A percentile compares a stretch with the other conserved stretches of the same genome.
These are phyloP conservation scores for Tetrax tetrax DNA, from an alignment of 2,113 vertebrate genomes.

Conservation along the genomic window DNA sequence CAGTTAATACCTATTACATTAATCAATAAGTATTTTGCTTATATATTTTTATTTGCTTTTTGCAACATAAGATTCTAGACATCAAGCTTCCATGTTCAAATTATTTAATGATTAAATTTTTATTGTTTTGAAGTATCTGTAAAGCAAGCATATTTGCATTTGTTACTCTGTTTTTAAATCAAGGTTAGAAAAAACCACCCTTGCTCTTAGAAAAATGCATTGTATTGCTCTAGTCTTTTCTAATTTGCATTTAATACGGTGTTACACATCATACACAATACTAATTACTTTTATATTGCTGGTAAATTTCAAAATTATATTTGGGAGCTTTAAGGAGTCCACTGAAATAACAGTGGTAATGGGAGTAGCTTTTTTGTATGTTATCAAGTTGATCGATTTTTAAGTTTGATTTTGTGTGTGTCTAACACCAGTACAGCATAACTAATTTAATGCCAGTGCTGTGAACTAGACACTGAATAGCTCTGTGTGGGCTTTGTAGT, in stretches of 20 bases:
- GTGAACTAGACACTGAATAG: slow-evolving; percentile 96
- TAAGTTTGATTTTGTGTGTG: slow-evolving; percentile 77
- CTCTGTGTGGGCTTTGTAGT: slow-evolving; percentile 91
- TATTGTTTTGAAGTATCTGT: neutral
- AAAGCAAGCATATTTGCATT: slow-evolving; percentile 15
- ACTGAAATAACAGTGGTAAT: slow-evolving; percentile 55
- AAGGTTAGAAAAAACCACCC: neutral
- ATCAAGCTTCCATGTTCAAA: neutral
- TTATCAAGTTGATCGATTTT: slow-evolving; percentile 84
- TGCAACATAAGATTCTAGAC: neutral
- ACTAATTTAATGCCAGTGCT: slow-evolving; percentile 95
- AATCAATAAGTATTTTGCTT: neutral
- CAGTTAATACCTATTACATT: neutral
- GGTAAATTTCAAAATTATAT: slow-evolving; percentile 59
- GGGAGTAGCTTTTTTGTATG: slow-evolving; percentile 75
- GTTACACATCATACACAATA: slow-evolving; percentile 29
- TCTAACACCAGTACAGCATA: slow-evolving; percentile 81
- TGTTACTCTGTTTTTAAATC: slow-evolving; percentile 17
- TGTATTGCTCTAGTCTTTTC: neutral
- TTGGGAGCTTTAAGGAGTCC: slow-evolving; percentile 45
- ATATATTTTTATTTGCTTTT: slow-evolving; percentile 14
- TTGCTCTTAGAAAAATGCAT: slow-evolving; percentile 4
- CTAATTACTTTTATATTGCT: slow-evolving; percentile 61
- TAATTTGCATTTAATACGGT: slow-evolving; percentile 52
- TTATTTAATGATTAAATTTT: neutral